Conservation (phyloP, 2,888 invertebrate genomes). For the Rotaria macrura region DNA sequence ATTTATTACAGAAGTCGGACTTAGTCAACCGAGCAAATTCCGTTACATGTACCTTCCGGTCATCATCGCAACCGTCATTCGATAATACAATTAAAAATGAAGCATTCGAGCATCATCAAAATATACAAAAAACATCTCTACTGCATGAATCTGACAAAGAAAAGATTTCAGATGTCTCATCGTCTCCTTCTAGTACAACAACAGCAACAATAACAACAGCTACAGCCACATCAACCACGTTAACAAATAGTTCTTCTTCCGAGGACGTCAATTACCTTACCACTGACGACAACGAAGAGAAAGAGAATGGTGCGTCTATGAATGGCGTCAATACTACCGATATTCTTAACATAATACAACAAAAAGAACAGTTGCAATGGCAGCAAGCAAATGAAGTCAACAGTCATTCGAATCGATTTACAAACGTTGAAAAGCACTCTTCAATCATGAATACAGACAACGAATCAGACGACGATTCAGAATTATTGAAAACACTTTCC, state of each 20-base stretch:
- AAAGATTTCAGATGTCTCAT: neutral
- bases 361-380: neutral
- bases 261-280: neutral
- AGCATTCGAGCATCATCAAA: neutral
- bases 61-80: neutral
- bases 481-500: slow-evolving; percentile 2
- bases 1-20: neutral
- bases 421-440: neutral
- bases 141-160: neutral
- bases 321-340: neutral
- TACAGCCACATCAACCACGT: neutral
- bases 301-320: neutral
- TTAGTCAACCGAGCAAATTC: neutral
- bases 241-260: neutral
- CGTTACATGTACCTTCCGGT: neutral
- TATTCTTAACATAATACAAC: neutral
- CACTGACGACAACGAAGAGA: neutral
- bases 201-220: neutral
- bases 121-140: neutral
- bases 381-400: neutral
- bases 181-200: neutral
- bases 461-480: neutral
- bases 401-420: neutral
- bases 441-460: neutral
- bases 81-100: neutral